Evolutionary conservation across 2,888 invertebrate species (phyloP).

Genomic region (Scaptomyza reducta): DNA sequence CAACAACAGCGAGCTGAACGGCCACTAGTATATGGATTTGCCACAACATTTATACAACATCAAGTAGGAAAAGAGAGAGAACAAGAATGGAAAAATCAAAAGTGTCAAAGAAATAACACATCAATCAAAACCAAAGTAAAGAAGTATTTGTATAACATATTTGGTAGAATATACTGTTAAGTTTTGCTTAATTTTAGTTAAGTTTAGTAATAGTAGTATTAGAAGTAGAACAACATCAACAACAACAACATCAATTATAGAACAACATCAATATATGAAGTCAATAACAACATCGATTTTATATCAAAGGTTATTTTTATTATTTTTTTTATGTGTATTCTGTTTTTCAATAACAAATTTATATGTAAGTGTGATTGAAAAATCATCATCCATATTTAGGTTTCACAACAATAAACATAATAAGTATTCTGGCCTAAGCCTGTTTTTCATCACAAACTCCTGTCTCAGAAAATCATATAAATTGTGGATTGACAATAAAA

Average conservation of each 20-base stretch:
- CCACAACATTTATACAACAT: slow-evolving; percentile 48
- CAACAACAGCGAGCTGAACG: slow-evolving; percentile 40
- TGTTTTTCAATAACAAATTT: too few relatives aligned
- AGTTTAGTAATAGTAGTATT: slow-evolving; percentile 57
- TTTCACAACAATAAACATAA: slow-evolving; percentile 6
- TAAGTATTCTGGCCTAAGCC: slow-evolving; percentile 10
- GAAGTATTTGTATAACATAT: slow-evolving; percentile 49
- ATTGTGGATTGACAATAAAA: slow-evolving; percentile 12
- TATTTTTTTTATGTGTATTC: background rate
- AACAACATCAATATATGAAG: slow-evolving; percentile 80
- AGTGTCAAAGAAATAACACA: slow-evolving; percentile 36
- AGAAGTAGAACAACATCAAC: slow-evolving; percentile 71
- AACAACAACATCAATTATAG: slow-evolving; percentile 75
- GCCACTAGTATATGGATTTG: slow-evolving; percentile 13
- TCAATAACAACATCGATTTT: slow-evolving; percentile 78
- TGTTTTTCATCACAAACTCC: slow-evolving; percentile 9
- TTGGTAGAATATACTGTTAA: slow-evolving; percentile 40
- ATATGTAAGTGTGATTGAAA: slow-evolving; percentile 5
- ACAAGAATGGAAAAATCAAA: slow-evolving; percentile 25
- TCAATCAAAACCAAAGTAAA: slow-evolving; percentile 64
- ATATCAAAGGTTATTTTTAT: slow-evolving; percentile 51
- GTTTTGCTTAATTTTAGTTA: slow-evolving; percentile 32
- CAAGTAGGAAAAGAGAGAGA: slow-evolving; percentile 44
- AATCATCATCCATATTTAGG: background rate
- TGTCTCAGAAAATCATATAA: slow-evolving; percentile 12